phyloP scores from a whole-genome alignment of 1,140 invertebrate species.

The Amyelois transitella region DNA sequence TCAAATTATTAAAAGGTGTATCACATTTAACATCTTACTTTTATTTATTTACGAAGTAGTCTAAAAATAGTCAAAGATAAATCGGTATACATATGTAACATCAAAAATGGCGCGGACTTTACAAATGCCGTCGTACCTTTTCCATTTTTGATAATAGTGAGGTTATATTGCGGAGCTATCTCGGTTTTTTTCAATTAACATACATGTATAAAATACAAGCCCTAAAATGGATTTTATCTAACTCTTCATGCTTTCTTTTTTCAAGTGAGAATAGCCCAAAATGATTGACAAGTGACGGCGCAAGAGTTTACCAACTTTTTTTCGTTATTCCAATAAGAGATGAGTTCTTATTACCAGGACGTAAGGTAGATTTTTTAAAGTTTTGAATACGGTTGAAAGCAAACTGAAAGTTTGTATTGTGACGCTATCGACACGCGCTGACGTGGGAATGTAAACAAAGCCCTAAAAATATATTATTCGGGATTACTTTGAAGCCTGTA shows the following conservation, averaged over 20 bases:
- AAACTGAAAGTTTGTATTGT: slow-evolving; percentile 17
- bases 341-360: not conserved
- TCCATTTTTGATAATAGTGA: not conserved
- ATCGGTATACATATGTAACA: not conserved
- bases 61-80: too few species aligned
- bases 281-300: slow-evolving; percentile 34
- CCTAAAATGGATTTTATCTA: not conserved
- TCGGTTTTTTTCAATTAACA: not conserved
- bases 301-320: not conserved
- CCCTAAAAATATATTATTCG: slow-evolving; percentile 23
- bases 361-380: slow-evolving; percentile 17
- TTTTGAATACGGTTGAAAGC: not conserved
- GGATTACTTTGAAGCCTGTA: slow-evolving; percentile 28
- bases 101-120: slow-evolving; percentile 1
- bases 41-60: too few species aligned
- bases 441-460: slow-evolving; percentile 53
- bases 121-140: not conserved
- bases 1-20: too few species aligned
- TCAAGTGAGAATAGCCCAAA: slow-evolving; percentile 13
- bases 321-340: not conserved
- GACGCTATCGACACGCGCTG: slow-evolving; percentile 35
- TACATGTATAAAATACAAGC: not conserved
- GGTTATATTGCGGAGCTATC: not conserved
- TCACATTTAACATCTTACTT: too few species aligned
- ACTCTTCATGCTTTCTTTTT: slow-evolving; percentile 15